Evolutionary conservation across 2,113 vertebrate genomes (phyloP).

Genomic region (Heptranchias perlo): DNA sequence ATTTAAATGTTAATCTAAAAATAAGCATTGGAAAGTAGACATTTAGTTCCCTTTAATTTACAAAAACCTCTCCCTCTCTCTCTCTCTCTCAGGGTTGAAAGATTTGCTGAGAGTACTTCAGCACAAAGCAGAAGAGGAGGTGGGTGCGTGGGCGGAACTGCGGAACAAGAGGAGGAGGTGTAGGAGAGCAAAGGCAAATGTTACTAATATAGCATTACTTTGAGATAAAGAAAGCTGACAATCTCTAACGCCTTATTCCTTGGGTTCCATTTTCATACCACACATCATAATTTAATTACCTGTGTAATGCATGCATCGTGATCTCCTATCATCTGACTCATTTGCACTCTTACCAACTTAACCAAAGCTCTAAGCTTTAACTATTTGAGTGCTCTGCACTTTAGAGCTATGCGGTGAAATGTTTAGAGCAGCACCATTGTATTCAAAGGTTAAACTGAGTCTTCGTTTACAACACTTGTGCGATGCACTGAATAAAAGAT

Average conservation of each 20-base stretch:
- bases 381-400: background rate
- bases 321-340: slow-evolving; percentile 34
- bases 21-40: background rate
- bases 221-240: slow-evolving; percentile 32
- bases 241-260: slow-evolving; percentile 15
- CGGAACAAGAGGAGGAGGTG: slow-evolving; percentile 29
- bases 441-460: background rate
- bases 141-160: slow-evolving; percentile 32
- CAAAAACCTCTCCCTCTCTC: background rate
- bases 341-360: slow-evolving; percentile 9
- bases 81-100: slow-evolving; percentile 13
- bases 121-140: slow-evolving; percentile 16
- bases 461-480: background rate
- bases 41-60: background rate
- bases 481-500: background rate
- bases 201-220: slow-evolving; percentile 32
- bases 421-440: too few relatives aligned
- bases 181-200: slow-evolving; percentile 35
- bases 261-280: slow-evolving; percentile 32
- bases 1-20: slow-evolving; percentile 14
- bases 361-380: slow-evolving; percentile 23
- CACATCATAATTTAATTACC: slow-evolving; percentile 38
- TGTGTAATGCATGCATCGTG: slow-evolving; percentile 37
- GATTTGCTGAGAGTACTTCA: slow-evolving; percentile 8
- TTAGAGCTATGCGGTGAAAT: background rate